Evolutionary conservation across 2,113 vertebrate species (phyloP), one percentile per base, ranked within the genome.

Genomic region (Corapipo altera): DNA sequence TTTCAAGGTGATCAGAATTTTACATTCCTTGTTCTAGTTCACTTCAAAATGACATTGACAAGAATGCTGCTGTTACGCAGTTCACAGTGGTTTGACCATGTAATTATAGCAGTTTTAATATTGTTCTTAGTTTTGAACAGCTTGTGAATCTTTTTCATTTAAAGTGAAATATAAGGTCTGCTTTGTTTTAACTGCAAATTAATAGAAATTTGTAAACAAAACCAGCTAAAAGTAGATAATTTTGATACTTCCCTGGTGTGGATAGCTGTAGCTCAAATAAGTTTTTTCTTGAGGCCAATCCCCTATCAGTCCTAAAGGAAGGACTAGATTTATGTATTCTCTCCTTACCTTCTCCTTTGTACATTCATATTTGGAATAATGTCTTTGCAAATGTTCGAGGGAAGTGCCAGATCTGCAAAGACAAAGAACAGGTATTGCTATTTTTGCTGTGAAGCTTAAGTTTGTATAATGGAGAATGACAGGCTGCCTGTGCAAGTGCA

Each of bases 361-460:
- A 58, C 24, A 21, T 61, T 85, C 8, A 1, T 88, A 78, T 78
- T 82, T 71, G 37, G 49, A 55, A 72, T 94, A 65, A 65, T n/a
- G 21, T 85, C 28, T 81, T 78, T 75, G 41, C n/a, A 64, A 78
- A 55, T 44, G 49, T 83, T 72, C 69, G 67, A 65, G 35, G 61
- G 28, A 85, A 81, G 57, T 61, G 52, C 78, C 83, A 83, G 39
- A 44, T 74, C 85, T 81, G 61, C 64, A 83, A 83, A 95, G 93
- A 91, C 82, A 86, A 85, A 95, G 82, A 95, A 27, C 79, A 91
- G 75, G 35, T 91, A 83, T 52, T 86, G 57, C 52, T 89, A 41
- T 93, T 94, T 86, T 88, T 91, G 52, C 54, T n/a, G 32, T 69
- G 48, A 80, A 83, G 48, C 28, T 35, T 41, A 55, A 84, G 22